Evolutionary conservation across 2,888 invertebrate genomes (phyloP), one percentile per base, ranked within the genome.

Genomic region (Oligia latruncula): DNA sequence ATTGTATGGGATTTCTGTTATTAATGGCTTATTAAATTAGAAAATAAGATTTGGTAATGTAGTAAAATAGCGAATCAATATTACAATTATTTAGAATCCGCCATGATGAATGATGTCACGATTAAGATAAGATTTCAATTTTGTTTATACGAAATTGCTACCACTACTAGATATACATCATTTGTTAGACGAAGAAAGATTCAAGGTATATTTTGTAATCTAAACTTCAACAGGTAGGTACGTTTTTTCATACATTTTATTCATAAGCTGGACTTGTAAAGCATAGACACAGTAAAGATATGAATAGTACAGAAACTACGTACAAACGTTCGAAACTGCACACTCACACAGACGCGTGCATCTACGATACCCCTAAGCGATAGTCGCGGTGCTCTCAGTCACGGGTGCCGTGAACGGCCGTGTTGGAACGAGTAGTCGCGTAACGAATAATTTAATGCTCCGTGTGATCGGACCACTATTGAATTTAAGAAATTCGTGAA

Each of bases 21-120:
- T 87, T 86, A 84, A 85, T 84, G 84, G 85, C 20, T 85, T 85
- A 85, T 84, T 85, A 85, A 85, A 84, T 84, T 84, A 85, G 55
- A 77, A 75, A 80, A 75, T 46, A 29, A 65, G 62, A 68, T 85
- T 84, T 65, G 66, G 71, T 65, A 11, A 70, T 64, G 43, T 35
- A 20, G n/a, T 20, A 67, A 67, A 65, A 43, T 46, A 58, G 46
- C 20, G 13, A 66, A 58, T 49, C 17, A 29, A 11, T 71, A 17
- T 23, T 3, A 17, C 20, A 23, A 40, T 8, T 23, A 35, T 73
- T 62, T 49, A 8, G 29, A 49, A 74, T 58, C n/a, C 70, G 15
- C 0, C 29, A 62, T 62, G 15, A 29, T 62, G 62, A 62, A 62
- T 62, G 5, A 15, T 20, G 17, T 35, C 8, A 20, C 35, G 35